Conservation (phyloP, 2,113 vertebrate species). For the Festucalex cinctus region DNA sequence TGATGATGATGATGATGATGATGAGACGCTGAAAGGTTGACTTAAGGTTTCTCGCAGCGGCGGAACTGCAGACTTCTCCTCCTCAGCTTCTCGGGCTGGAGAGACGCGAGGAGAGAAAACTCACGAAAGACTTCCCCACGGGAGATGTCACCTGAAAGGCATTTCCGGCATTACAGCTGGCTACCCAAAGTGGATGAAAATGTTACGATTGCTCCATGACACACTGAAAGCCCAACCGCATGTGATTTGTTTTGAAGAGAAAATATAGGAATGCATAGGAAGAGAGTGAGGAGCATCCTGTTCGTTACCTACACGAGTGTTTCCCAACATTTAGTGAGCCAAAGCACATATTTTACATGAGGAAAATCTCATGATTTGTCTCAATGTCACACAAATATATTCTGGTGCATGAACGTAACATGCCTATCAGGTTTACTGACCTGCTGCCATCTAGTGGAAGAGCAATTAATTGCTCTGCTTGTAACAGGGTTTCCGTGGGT, state of each 20-base stretch:
- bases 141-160: conserved; percentile 70
- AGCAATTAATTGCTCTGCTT: too few species aligned
- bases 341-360: too few species aligned
- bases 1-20: not conserved
- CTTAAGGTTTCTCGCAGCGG: conserved; percentile 48
- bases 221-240: not conserved
- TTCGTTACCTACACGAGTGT: not conserved
- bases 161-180: not conserved
- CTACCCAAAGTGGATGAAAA: not conserved
- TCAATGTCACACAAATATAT: too few species aligned
- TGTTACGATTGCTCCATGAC: not conserved
- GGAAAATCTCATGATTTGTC: too few species aligned
- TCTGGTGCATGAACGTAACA: too few species aligned
- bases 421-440: too few species aligned
- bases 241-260: conserved; percentile 1
- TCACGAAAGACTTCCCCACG: conserved; percentile 75
- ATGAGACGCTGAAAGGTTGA: conserved; percentile 5
- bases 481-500: too few species aligned
- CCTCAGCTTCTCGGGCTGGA: conserved; percentile 76
- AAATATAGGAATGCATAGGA: not conserved
- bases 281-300: conserved; percentile 33
- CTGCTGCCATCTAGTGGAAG: too few species aligned
- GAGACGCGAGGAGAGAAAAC: conserved; percentile 79
- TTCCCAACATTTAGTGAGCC: not conserved
- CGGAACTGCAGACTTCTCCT: conserved; percentile 69